Conservation (phyloP, 1,140 invertebrate species). For the Ceratina australensis region DNA sequence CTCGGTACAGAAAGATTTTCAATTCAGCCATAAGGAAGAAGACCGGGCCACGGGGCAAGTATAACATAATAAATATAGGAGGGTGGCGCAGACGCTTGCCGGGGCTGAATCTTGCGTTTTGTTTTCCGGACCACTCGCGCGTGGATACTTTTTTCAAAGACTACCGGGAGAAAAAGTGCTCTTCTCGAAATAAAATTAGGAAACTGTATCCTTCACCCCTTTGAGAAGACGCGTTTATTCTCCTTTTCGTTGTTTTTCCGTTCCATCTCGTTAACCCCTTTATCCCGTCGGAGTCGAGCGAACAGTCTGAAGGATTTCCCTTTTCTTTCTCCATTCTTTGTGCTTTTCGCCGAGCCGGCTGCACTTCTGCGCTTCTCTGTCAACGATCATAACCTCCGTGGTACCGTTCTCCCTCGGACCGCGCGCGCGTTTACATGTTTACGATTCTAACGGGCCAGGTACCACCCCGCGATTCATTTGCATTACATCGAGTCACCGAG, state of each 20-base stretch:
- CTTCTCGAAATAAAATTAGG: constrained; percentile 65
- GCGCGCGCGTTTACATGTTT: constrained; percentile 20
- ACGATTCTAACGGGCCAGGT: constrained; percentile 30
- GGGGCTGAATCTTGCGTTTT: constrained; percentile 51
- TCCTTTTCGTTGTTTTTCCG: constrained; percentile 61
- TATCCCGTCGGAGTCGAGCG: constrained; percentile 53
- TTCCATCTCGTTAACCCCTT: constrained; percentile 65
- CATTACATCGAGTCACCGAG: constrained; percentile 29
- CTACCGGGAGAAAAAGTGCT: constrained; percentile 49
- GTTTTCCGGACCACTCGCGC: constrained; percentile 48
- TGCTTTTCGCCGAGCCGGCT: constrained; percentile 41
- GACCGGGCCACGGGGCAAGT: constrained; percentile 60
- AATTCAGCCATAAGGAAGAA: constrained; percentile 74
- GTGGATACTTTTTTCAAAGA: constrained; percentile 57
- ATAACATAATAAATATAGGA: constrained; percentile 71
- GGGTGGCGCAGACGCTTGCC: constrained; percentile 12
- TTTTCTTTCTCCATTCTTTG: constrained; percentile 41
- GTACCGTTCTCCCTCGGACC: neutral
- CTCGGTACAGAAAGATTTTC: constrained; percentile 74
- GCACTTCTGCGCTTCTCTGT: constrained; percentile 34
- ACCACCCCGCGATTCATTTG: constrained; percentile 37
- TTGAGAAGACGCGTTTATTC: constrained; percentile 63
- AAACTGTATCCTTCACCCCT: constrained; percentile 62
- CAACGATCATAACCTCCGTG: constrained; percentile 24
- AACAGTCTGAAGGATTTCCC: constrained; percentile 53